Evolutionary conservation across 2,888 invertebrate genomes (phyloP).

Genomic region (Lasioglossum zephyrum): DNA sequence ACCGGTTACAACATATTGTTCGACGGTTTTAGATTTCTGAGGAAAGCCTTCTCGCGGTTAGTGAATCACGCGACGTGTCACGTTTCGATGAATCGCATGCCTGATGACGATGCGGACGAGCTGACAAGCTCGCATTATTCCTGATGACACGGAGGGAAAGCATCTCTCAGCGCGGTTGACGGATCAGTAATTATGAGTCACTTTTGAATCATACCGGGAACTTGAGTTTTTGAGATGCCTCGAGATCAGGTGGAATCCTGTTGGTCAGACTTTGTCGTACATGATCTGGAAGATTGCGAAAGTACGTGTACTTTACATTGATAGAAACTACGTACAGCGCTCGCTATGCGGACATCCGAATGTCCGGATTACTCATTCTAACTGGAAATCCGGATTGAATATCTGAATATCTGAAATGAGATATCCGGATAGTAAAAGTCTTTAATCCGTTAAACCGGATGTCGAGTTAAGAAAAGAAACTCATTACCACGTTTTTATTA

Average conservation of each 20-base stretch:
- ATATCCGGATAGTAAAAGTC: too few relatives aligned
- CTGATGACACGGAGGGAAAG: background rate
- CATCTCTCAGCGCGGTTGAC: background rate
- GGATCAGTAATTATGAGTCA: background rate
- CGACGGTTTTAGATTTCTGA: background rate
- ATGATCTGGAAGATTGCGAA: background rate
- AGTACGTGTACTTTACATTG: background rate
- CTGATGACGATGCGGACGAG: background rate
- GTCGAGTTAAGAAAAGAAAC: too few relatives aligned
- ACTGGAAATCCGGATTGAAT: too few relatives aligned
- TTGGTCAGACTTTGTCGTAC: background rate
- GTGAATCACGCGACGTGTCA: constrained; percentile 16
- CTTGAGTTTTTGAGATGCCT: background rate
- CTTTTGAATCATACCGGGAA: background rate
- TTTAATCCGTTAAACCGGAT: too few relatives aligned
- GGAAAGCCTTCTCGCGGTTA: background rate
- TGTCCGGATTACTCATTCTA: too few relatives aligned
- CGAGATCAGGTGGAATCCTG: background rate
- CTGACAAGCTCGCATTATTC: background rate
- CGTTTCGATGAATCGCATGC: background rate
- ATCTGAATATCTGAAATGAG: too few relatives aligned
- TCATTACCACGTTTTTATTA: too few relatives aligned
- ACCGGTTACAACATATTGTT: background rate
- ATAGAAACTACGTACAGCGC: background rate
- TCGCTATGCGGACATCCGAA: background rate